Conservation (phyloP, 1,140 invertebrate genomes). For the Apolygus lucorum region DNA sequence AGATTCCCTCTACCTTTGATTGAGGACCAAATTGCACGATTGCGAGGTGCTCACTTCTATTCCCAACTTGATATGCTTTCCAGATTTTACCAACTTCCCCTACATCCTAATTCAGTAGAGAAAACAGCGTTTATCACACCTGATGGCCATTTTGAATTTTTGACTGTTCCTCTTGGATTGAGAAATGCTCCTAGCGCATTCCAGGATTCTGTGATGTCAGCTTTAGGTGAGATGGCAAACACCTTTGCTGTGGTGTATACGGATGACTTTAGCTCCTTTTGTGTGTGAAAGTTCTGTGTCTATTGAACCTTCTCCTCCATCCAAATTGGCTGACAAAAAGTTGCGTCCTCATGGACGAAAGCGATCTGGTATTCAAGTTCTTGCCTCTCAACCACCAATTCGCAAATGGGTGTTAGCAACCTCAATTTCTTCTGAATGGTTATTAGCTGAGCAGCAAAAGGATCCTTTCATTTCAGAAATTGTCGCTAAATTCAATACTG, state of each 20-base stretch:
- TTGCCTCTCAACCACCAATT: too few species aligned
- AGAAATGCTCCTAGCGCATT: conserved; percentile 41
- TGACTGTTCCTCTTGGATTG: conserved; percentile 42
- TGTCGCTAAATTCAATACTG: too few species aligned
- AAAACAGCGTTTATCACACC: conserved; percentile 9
- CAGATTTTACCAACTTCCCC: not conserved
- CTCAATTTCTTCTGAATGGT: not conserved
- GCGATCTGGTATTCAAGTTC: too few species aligned
- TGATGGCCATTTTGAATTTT: conserved; percentile 37
- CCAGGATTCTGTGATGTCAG: conserved; percentile 37
- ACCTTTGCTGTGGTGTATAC: not conserved
- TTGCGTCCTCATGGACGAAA: too few species aligned
- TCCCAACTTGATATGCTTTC: conserved; percentile 1
- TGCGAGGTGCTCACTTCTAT: not conserved
- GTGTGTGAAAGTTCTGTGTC: too few species aligned
- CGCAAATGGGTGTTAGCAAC: not conserved
- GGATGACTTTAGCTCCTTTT: too few species aligned
- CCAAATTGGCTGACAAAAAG: too few species aligned
- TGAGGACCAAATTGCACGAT: conserved; percentile 5
- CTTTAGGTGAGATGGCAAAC: conserved; percentile 5
- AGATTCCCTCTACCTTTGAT: conserved; percentile 5
- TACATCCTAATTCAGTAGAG: conserved; percentile 1
- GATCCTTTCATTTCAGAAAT: too few species aligned
- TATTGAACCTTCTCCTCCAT: too few species aligned
- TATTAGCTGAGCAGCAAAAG: too few species aligned